Evolutionary conservation across 2,888 invertebrate species (phyloP).

Genomic region (Pheosia tremula): DNA sequence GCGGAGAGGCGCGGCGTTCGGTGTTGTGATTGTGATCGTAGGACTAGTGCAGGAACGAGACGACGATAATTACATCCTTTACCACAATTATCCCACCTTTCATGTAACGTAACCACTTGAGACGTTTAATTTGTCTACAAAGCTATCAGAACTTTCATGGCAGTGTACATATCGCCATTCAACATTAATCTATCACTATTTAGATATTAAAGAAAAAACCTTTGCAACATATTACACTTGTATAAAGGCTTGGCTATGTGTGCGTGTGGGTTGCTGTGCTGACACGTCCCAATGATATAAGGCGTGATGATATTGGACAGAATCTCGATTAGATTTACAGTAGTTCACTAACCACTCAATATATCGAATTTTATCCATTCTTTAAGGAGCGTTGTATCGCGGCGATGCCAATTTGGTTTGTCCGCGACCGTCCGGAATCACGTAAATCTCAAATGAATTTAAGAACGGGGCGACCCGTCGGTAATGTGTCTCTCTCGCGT

Average conservation of each 20-base stretch:
- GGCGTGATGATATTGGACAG: conserved; percentile 41
- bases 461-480: conserved; percentile 38
- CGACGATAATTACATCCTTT: conserved; percentile 21
- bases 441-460: conserved; percentile 33
- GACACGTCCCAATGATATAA: conserved; percentile 34
- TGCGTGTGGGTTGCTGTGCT: conserved; percentile 22
- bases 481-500: conserved; percentile 50
- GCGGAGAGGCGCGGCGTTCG: conserved; percentile 56
- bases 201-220: neutral
- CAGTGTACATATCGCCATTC: conserved; percentile 2
- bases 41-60: conserved; percentile 32
- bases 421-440: conserved; percentile 13
- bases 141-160: neutral
- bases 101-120: conserved; percentile 10
- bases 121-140: neutral
- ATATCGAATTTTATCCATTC: conserved; percentile 17
- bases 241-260: conserved; percentile 2
- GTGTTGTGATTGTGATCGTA: conserved; percentile 69
- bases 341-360: conserved; percentile 23
- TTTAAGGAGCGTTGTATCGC: conserved; percentile 20
- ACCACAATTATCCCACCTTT: conserved; percentile 26
- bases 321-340: conserved; percentile 39
- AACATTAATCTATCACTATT: neutral
- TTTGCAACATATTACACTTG: neutral
- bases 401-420: conserved; percentile 20